Evolutionary conservation across 2,797 vertebrate species (phyloP), one percentile per base, ranked within the genome.

Genomic region (Agapornis canus): DNA sequence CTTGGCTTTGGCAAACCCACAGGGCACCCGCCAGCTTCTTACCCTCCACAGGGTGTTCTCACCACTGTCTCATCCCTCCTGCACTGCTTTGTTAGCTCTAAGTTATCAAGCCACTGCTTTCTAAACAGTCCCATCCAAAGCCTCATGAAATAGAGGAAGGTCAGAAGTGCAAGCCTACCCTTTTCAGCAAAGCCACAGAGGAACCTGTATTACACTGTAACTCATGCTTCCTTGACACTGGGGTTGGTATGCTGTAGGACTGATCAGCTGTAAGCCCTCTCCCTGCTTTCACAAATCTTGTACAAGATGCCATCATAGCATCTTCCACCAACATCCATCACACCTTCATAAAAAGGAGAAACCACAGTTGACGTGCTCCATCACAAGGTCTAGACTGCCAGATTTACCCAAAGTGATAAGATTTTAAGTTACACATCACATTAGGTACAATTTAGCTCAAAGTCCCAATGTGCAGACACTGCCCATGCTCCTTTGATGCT

Each of bases 11-110:
- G 52, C 68, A 83, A 90, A 48, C 3, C 35, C 45, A 45, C 0
- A 1, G 27, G n/a, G 73, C 20, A 70, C 22, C 6, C 20, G 39
- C n/a, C 56, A 47, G 22, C 32, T 42, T 37, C 63, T 42, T 40
- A 7, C 16, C 10, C 27, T 57, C 2, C 0, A 7, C 1, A 37
- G 11, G 11, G 39, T 23, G 15, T 18, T 47, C 61, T 68, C 56
- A 72, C 40, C 54, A 11, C 31, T 13, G 45, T 16, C 39, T 18
- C 56, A 40, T 45, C 15, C 43, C 27, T 57, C 49, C 73, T 42
- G n/a, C 54, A 52, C 75, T 20, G 6, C 29, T 37, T 9, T 19
- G 3, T 63, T 59, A 39, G 32, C 64, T 25, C n/a, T 25, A 35
- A 21, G 18, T 20, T 64, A 70, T 5, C 57, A 10, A 76, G 43